phyloP scores from a whole-genome alignment of 2,888 invertebrate genomes.

The Trachelus stipa region DNA sequence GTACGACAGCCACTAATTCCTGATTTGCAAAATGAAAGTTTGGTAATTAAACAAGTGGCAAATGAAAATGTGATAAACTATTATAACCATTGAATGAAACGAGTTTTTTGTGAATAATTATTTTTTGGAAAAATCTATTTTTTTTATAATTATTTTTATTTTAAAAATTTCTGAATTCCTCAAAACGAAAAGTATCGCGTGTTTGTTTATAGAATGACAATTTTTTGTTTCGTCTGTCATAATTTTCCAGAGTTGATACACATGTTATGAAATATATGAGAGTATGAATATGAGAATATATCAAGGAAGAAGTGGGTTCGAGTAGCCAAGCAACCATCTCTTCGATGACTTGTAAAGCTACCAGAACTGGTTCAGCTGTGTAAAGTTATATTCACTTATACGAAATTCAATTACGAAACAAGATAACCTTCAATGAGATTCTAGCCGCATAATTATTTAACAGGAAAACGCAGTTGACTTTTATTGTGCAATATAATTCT shows the following conservation, averaged over 20 bases:
- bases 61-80: background rate
- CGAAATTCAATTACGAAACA: background rate
- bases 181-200: background rate
- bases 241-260: background rate
- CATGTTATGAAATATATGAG: background rate
- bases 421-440: background rate
- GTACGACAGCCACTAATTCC: constrained; percentile 47
- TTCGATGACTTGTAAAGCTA: background rate
- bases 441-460: background rate
- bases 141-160: background rate
- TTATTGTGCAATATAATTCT: background rate
- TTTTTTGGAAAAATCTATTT: too few relatives aligned
- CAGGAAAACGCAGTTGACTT: background rate
- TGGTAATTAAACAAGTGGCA: background rate
- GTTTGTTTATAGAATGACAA: background rate
- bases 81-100: background rate
- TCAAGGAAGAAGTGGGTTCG: background rate
- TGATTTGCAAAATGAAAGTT: constrained; percentile 9
- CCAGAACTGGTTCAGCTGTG: background rate
- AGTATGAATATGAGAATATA: background rate
- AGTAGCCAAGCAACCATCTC: background rate
- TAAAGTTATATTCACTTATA: background rate
- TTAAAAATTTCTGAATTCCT: background rate
- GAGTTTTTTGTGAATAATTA: too few relatives aligned
- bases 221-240: background rate